Percentiles rank a stretch among this genome's conserved stretches.
Evolutionary conservation across 2,888 invertebrate genomes (phyloP).

Genomic region (Eupithecia centaureata): DNA sequence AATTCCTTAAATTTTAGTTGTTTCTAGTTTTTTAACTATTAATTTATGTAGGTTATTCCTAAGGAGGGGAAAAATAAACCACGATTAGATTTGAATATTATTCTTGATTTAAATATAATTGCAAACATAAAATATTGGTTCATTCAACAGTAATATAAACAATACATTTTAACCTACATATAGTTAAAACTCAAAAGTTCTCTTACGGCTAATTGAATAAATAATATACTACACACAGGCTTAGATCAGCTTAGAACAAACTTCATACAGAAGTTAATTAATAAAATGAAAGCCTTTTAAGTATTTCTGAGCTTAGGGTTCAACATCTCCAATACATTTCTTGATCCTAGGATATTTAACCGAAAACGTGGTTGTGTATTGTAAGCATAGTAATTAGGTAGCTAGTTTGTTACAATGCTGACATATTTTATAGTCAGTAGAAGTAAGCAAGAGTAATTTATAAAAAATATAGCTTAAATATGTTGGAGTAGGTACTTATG

Average conservation of each 20-base stretch:
- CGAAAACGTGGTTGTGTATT: not conserved
- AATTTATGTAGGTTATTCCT: too few species aligned
- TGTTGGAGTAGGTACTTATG: not conserved
- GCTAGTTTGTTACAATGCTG: too few species aligned
- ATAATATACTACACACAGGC: not conserved
- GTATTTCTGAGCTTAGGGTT: not conserved
- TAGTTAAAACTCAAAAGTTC: not conserved
- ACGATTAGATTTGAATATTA: not conserved
- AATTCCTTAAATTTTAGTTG: too few species aligned
- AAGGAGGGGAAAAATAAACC: not conserved
- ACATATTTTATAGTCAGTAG: too few species aligned
- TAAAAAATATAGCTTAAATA: not conserved
- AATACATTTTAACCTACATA: not conserved
- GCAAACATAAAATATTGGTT: slow-evolving; percentile 18
- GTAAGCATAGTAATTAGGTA: not conserved
- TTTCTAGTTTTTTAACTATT: too few species aligned
- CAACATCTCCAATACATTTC: not conserved
- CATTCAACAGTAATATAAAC: slow-evolving; percentile 7
- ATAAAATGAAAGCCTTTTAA: not conserved
- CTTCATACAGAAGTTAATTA: not conserved
- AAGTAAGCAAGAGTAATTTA: not conserved
- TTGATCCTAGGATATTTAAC: not conserved
- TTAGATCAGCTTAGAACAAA: too few species aligned
- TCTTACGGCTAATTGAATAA: slow-evolving; percentile 10
- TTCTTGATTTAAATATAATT: slow-evolving; percentile 13